Evolutionary conservation across 2,888 invertebrate species (phyloP).

Genomic region (Cryptocephalus moraei): DNA sequence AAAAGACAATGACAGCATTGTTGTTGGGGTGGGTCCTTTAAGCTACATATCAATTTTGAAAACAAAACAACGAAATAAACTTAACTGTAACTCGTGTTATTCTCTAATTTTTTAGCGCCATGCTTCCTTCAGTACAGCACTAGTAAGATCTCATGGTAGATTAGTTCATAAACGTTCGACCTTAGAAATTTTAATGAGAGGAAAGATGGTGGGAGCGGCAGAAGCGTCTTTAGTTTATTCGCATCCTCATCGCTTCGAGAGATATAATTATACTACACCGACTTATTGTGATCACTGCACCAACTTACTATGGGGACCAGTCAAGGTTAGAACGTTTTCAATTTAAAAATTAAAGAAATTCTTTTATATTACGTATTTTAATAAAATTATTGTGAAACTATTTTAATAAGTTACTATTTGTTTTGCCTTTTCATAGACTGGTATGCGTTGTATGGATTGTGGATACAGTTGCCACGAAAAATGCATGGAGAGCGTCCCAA

Average conservation of each 20-base stretch:
- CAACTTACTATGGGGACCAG: conserved; percentile 84
- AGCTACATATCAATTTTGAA: too few species aligned
- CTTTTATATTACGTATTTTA: too few species aligned
- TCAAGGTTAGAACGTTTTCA: conserved; percentile 49
- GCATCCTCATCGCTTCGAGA: conserved; percentile 74
- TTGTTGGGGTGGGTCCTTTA: too few species aligned
- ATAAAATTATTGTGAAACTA: too few species aligned
- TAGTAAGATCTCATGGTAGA: conserved; percentile 76
- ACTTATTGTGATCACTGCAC: conserved; percentile 86
- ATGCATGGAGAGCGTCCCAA: conserved; percentile 77
- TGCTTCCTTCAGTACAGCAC: conserved; percentile 76
- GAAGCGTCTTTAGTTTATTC: conserved; percentile 51
- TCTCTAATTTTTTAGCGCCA: conserved; percentile 63
- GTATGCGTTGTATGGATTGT: conserved; percentile 73
- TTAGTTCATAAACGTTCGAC: conserved; percentile 84
- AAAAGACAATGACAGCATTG: too few species aligned
- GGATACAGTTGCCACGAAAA: conserved; percentile 94
- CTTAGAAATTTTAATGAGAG: conserved; percentile 78
- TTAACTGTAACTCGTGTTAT: too few species aligned
- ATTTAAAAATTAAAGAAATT: too few species aligned
- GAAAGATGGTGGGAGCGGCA: conserved; percentile 46
- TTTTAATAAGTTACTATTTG: too few species aligned
- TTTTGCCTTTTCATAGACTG: conserved; percentile 26
- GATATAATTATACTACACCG: conserved; percentile 76
- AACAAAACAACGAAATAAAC: too few species aligned